Conservation (phyloP, 2,113 vertebrate genomes). For the human (Homo sapiens) region GRCh38 chr3:129114001-129114500, state of each 20-base stretch:
- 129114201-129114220: background rate
- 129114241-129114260: background rate
- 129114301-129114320: fast-evolving
- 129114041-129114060: background rate
- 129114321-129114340: background rate
- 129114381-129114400: background rate
- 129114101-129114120: background rate
- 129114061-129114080: background rate
- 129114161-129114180: background rate
- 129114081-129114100: background rate
- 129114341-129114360: background rate
- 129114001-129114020: too few species aligned
- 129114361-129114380: background rate
- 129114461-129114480: background rate
- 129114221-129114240: background rate
- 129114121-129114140: background rate
- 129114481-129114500: background rate
- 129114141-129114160: background rate
- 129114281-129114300: background rate
- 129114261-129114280: background rate
- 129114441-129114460: background rate
- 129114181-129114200: conserved; percentile 15
- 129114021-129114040: too few species aligned
- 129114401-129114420: background rate
- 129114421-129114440: background rate